These are phyloP conservation scores for Leucoraja ocellata DNA, from an alignment of 2,797 vertebrate genomes.

Conservation along the genomic window DNA sequence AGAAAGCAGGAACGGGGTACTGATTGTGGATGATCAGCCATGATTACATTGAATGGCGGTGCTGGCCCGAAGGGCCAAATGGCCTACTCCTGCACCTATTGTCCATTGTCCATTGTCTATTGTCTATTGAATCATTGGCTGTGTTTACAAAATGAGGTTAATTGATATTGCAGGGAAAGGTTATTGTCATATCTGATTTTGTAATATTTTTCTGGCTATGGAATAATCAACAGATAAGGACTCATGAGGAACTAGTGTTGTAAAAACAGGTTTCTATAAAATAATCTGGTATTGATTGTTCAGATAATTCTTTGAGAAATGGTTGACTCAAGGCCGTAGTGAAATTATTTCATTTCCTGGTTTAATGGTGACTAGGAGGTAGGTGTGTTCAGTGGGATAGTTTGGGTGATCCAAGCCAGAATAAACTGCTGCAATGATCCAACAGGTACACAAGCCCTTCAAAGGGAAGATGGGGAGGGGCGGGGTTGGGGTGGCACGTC, in stretches of 20 bases:
- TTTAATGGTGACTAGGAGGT: background rate
- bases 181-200: background rate
- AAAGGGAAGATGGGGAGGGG: background rate
- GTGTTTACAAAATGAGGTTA: background rate
- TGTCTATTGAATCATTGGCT: background rate
- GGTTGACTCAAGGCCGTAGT: background rate
- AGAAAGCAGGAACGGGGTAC: too few relatives aligned
- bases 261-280: conserved; percentile 21
- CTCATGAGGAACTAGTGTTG: background rate
- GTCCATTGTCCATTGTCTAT: too few relatives aligned
- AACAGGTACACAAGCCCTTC: background rate
- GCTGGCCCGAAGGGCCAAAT: too few relatives aligned
- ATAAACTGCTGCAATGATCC: background rate
- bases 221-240: conserved; percentile 11
- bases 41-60: too few relatives aligned
- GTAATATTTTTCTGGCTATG: background rate
- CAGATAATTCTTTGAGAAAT: background rate
- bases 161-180: background rate
- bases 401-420: background rate
- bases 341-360: background rate
- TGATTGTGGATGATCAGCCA: too few relatives aligned
- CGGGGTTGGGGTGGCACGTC: background rate
- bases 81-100: too few relatives aligned
- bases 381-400: background rate
- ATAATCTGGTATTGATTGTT: conserved; percentile 15